Conservation (phyloP, 2,113 vertebrate species). For the Epinephelus lanceolatus region DNA sequence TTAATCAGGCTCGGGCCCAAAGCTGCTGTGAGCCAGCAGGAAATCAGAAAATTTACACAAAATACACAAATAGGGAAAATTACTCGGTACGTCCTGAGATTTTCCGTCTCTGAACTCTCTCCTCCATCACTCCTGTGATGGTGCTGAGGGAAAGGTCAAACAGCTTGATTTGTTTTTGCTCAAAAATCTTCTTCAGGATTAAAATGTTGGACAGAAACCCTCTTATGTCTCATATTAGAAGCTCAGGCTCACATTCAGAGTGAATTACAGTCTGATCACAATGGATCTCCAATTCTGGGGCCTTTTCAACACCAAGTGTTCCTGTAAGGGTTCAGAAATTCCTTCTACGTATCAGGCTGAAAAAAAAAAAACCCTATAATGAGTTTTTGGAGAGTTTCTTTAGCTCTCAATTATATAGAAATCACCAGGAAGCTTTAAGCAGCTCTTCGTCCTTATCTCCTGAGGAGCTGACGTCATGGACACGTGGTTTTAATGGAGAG, state of each 20-base stretch:
- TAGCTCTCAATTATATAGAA: background rate
- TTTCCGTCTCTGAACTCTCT: no score
- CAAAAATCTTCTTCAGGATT: background rate
- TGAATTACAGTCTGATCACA: background rate
- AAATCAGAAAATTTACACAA: no score
- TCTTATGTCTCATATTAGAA: background rate
- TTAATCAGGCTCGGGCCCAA: no score
- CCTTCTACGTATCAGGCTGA: background rate
- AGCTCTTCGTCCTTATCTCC: background rate
- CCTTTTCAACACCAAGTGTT: background rate
- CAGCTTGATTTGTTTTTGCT: background rate
- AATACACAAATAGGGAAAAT: no score
- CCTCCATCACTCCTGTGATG: background rate
- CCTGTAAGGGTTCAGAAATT: background rate
- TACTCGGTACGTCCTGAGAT: no score
- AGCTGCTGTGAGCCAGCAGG: no score
- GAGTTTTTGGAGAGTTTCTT: slow-evolving; percentile 1
- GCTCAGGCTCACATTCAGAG: background rate
- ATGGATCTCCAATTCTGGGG: background rate
- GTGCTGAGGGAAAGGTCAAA: background rate
- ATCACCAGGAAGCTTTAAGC: background rate
- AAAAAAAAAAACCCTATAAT: background rate
- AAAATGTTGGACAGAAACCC: background rate
- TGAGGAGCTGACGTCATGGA: background rate
- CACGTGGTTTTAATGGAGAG: background rate